Base-by-base conservation (phyloP, 2,797 vertebrate genomes). In the Numenius phaeopus region DNA sequence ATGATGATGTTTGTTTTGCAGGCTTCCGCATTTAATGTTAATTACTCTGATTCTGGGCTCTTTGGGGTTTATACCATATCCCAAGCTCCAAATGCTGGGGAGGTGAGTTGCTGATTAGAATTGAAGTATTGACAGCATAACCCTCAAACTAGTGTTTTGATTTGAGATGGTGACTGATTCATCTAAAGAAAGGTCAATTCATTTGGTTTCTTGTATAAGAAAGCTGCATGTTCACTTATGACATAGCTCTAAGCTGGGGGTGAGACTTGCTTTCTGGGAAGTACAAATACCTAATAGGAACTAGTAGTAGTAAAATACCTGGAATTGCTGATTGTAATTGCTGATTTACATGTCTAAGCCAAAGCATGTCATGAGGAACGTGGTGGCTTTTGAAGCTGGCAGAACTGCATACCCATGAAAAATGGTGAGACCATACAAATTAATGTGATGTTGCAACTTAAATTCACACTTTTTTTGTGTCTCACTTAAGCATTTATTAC, bases 41-140 rank as follows among this genome's bases (percentile, higher is more conserved):
- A 97, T 96, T 99, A 99, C 97, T 98, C 99, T 3, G 99, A 99
- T 97, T 99, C 99, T 49, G 99, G 99, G 50, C 98, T 99, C 62
- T 99, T 99, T 83, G 99, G 99, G 29, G 62, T 99, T 89, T 99
- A 99, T 76, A 98, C 98, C 34, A 98, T 99, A 95, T 99, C 98
- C 10, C 99, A 99, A 96, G 97, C 98, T 91, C 88, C 98, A 62
- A 96, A 93, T 81, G 96, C 98, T 83, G 97, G 96, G 49, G 99
- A 99, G 86, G 99, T 99, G 98, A 98, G 99, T 98, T 92, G 70
- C 47, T 70, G n/a, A 67, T 75, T 50, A 54, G 52, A 66, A 66
- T 62, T 76, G 34, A 77, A 65, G 17, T 57, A 44, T 88, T 52
- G 66, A 89, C 15, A 75, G 34, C 13, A 11, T 73, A 57, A 61